A percentile compares a stretch with the other conserved stretches of the same genome.
Evolutionary conservation across 2,113 vertebrate species (phyloP).

Genomic region (Myodes glareolus): DNA sequence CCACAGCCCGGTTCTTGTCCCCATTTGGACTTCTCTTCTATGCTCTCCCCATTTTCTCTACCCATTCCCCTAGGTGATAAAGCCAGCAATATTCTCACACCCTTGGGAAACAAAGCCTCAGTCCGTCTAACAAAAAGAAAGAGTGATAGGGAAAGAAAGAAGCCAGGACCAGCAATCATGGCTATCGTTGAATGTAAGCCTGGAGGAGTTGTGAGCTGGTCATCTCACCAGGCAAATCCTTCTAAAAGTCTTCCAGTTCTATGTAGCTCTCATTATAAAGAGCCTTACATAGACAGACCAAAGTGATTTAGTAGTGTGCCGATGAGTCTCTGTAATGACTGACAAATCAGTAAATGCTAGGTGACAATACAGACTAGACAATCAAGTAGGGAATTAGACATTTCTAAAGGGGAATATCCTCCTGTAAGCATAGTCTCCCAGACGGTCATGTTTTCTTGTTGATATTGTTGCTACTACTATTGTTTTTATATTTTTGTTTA

Average conservation of each 20-base stretch:
- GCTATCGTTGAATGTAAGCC: fast-evolving
- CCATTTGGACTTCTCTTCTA: neutral
- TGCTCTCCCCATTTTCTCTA: neutral
- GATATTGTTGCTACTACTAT: neutral
- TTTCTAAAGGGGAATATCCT: neutral
- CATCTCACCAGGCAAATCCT: neutral
- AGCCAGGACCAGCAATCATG: neutral
- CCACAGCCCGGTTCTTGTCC: neutral
- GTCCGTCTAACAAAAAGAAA: neutral
- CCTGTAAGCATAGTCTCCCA: neutral
- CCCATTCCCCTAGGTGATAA: neutral
- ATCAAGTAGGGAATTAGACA: neutral
- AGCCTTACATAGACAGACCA: neutral
- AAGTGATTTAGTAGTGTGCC: neutral
- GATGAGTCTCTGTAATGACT: neutral
- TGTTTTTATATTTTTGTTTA: neutral
- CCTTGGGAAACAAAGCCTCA: neutral
- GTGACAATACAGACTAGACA: neutral
- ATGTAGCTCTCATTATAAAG: neutral
- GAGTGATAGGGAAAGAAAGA: neutral
- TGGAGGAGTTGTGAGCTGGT: neutral
- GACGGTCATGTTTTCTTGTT: neutral
- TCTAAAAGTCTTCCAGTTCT: neutral
- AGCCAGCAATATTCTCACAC: neutral
- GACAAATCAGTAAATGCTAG: neutral